Evolutionary conservation across 2,797 vertebrate species (phyloP), one percentile per base, ranked within the genome.

Genomic region (Rhinichthys osculus): DNA sequence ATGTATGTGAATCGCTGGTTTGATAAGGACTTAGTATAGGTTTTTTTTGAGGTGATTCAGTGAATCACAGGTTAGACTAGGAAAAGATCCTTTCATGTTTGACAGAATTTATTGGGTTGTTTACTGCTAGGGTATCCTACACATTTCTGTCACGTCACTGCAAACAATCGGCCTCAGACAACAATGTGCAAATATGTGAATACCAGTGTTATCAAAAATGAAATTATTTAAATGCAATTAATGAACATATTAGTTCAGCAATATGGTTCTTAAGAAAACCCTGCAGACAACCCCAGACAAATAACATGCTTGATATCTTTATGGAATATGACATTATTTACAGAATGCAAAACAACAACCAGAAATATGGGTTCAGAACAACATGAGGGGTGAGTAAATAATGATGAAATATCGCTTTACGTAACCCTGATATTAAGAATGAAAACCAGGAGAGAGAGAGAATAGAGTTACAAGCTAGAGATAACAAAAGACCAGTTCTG

Each of bases 21-120:
- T 81, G 52, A 87, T 76, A 69, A 84, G 5, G n/a, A 88, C 82
- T 66, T 38, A 79, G 47, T 42, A 38, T 23, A 66, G 23, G 3
- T 9, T 19, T 57, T 54, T 23, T 62, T 66, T 69, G 3, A 87
- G 50, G 35, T 42, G 17, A 69, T 70, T 40, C 35, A 57, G 50
- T 52, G 19, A 67, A 50, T 73, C 4, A n/a, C 6, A 62, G 35
- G 27, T 50, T 83, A 5, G 14, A 72, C 23, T 59, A 57, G 59
- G 9, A 71, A 71, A 33, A 74, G 19, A 64, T 64, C 4, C 2
- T 44, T 1, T 13, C 42, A 69, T 9, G 27, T 74, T 21, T 23
- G n/a, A 40, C 2, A 52, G 23, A 16, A 67, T 52, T n/a, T 64
- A 35, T 64, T 62, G 9, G 38, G 52, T 16, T 82, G 81, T 82